Percentiles rank a stretch among this genome's conserved stretches.
These are phyloP conservation scores for Poeciliopsis gracilis DNA, from an alignment of 2,797 vertebrate genomes.

Conservation along the genomic window DNA sequence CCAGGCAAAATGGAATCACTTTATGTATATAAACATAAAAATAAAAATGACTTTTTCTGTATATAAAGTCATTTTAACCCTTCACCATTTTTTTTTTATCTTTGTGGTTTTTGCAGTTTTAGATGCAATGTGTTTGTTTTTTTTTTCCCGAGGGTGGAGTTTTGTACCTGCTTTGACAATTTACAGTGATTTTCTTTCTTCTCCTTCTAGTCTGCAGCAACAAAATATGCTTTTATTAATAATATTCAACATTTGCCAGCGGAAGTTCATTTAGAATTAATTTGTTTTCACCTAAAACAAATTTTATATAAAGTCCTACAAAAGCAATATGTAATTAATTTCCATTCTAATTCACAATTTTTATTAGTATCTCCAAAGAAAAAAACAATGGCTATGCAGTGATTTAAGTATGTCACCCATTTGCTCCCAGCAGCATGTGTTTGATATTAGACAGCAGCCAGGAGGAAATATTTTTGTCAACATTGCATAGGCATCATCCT, in stretches of 20 bases:
- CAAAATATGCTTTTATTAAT: background rate
- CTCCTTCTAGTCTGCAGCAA: background rate
- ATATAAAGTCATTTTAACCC: background rate
- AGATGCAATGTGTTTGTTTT: background rate
- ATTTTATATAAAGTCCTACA: background rate
- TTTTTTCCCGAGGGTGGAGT: background rate
- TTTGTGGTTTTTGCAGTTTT: background rate
- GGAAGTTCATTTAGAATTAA: background rate
- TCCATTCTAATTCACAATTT: background rate
- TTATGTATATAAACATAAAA: background rate
- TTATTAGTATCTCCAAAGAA: background rate
- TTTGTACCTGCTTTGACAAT: background rate
- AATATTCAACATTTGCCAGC: background rate
- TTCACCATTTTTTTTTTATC: background rate
- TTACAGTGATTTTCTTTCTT: background rate
- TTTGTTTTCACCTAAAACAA: too few relatives aligned
- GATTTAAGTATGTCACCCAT: background rate
- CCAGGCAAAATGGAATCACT: background rate
- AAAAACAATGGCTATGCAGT: background rate
- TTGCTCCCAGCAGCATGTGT: background rate
- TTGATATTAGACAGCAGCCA: background rate
- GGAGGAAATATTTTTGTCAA: too few relatives aligned
- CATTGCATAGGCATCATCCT: too few relatives aligned
- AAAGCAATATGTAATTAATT: background rate
- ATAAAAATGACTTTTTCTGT: background rate